Base-by-base conservation (phyloP, 1,140 invertebrate genomes). In the Trypoxylus dichotomus region DNA sequence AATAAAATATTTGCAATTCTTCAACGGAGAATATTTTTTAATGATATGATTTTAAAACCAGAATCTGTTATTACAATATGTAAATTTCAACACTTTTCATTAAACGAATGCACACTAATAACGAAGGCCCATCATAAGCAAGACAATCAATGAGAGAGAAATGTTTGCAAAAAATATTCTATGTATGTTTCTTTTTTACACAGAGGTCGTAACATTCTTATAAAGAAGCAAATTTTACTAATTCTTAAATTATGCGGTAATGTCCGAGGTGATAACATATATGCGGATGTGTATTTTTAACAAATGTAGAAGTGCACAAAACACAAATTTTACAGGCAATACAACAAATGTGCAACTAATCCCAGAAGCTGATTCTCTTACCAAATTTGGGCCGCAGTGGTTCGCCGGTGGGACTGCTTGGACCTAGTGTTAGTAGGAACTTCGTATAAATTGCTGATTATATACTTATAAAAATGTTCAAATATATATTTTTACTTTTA, bases 361-460 rank as follows among this genome's bases (percentile, higher is more conserved):
- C 75, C 75, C 75, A 76, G 25, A 32, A 76, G 75, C 47, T 60
- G 43, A 77, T 27, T 25, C 74, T 24, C 85, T 86, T 86, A 86
- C 85, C 85, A 82, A 85, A 86, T 82, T 82, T 80, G 10, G 84
- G 41, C 71, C 74, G 82, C 21, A 82, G 77, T 37, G 76, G 75
- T 21, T 84, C 82, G 79, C 79, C 78, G 60, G 80, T 82, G n/a
- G 84, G 84, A 80, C 84, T 85, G 74, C 78, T 82, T 21, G 83
- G 80, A 86, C 85, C 84, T 86, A 75, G 47, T 75, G 27, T 75
- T 75, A 47, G 21, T 27, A 75, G 13, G 32, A 75, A 47, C 15
- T 54, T 75, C 27, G 13, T n/a, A 68, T 15, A 29, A 68, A 25
- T 68, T 68, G 60, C 27, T 68, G 27, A 68, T 68, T 13, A 8